A percentile compares a stretch with the other conserved stretches of the same genome.
Evolutionary conservation across 2,797 vertebrate species (phyloP).

Genomic region (Poecile montanus): DNA sequence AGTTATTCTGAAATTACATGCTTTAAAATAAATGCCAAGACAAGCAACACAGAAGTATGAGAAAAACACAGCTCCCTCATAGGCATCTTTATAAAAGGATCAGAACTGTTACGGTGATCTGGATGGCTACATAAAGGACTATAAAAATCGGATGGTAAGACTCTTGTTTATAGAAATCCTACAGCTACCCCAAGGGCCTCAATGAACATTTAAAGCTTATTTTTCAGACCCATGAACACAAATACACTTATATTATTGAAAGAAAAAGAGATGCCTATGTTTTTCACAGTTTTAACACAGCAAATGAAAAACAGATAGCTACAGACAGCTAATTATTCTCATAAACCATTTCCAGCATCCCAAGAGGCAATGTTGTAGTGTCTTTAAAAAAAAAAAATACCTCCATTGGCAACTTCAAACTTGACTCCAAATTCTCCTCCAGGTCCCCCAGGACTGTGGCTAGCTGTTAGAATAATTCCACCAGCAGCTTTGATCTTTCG

Average conservation of each 20-base stretch:
- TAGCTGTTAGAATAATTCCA: slow-evolving; percentile 96
- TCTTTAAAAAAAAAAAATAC: slow-evolving; percentile 67
- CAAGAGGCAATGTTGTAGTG: not conserved
- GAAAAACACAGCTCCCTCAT: not conserved
- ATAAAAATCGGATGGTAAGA: not conserved
- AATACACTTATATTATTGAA: not conserved
- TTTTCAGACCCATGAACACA: not conserved
- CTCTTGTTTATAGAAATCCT: not conserved
- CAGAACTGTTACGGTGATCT: not conserved
- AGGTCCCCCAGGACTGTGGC: slow-evolving; percentile 95
- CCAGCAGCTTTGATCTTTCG: slow-evolving; percentile 98
- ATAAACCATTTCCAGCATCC: not conserved
- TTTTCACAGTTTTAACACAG: not conserved
- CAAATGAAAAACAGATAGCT: not conserved
- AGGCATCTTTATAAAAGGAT: not conserved
- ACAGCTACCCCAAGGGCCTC: not conserved
- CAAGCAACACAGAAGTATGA: not conserved
- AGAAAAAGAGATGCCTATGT: not conserved
- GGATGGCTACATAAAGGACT: not conserved
- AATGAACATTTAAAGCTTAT: not conserved
- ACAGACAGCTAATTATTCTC: not conserved
- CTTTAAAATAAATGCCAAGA: slow-evolving; percentile 7
- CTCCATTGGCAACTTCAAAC: slow-evolving; percentile 97
- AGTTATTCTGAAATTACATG: not conserved
- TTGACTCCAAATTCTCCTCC: slow-evolving; percentile 97